These are phyloP conservation scores for Oscheius sp. DNA, from an alignment of 2,888 invertebrate genomes.

Conservation along the genomic window DNA sequence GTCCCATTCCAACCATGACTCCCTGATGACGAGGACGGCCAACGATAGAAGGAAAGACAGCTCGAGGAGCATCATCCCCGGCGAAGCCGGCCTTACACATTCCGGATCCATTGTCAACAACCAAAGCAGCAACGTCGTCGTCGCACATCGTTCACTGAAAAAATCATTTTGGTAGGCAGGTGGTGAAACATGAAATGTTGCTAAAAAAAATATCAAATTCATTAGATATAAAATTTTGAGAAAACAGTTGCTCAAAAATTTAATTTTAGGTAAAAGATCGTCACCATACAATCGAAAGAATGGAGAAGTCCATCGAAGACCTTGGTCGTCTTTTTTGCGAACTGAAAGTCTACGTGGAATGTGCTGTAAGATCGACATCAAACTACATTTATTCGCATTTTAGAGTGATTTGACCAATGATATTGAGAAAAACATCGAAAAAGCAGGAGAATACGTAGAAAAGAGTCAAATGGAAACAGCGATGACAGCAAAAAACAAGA, in stretches of 20 bases:
- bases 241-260: too few relatives aligned
- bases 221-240: too few relatives aligned
- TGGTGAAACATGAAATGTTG: constrained; percentile 24
- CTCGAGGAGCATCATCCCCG: constrained; percentile 80
- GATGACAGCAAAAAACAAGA: not conserved
- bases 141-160: constrained; percentile 47
- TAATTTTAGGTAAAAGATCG: not conserved
- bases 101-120: constrained; percentile 69
- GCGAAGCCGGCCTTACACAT: constrained; percentile 81
- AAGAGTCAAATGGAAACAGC: not conserved
- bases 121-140: constrained; percentile 61
- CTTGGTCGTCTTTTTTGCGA: constrained; percentile 1
- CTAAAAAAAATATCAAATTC: too few relatives aligned
- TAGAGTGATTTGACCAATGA: constrained; percentile 4
- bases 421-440: constrained; percentile 10
- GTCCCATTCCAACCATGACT: constrained; percentile 69
- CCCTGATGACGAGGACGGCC: constrained; percentile 77
- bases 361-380: not conserved
- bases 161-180: too few relatives aligned
- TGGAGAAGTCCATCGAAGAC: constrained; percentile 17
- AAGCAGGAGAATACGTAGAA: constrained; percentile 3
- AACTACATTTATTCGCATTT: too few relatives aligned
- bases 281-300: not conserved
- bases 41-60: constrained; percentile 82
- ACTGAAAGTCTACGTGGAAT: constrained; percentile 1